phyloP scores from a whole-genome alignment of 2,888 invertebrate species.

The Synergus umbraculus region DNA sequence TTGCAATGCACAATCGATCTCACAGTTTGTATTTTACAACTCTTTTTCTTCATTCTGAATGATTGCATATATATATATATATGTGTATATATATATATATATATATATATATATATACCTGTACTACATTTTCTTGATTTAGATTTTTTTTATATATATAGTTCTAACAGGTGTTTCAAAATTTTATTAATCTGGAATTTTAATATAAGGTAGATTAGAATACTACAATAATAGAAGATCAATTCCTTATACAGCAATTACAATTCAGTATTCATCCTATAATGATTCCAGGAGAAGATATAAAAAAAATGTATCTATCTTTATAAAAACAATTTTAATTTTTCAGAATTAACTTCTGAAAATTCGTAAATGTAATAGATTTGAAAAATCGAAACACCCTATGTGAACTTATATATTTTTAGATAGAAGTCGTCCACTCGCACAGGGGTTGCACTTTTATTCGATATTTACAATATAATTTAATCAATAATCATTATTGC shows the following conservation, averaged over 20 bases:
- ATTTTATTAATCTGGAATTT: background rate
- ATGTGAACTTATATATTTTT: background rate
- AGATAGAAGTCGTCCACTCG: background rate
- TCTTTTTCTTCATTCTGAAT: constrained; percentile 9
- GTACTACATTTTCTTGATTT: constrained; percentile 24
- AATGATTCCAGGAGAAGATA: background rate
- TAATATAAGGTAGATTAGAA: background rate
- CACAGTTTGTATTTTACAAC: constrained; percentile 17
- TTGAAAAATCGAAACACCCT: background rate
- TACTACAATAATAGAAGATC: background rate
- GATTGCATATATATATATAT: constrained; percentile 11
- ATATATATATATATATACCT: background rate
- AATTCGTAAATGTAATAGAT: background rate
- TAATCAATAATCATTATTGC: constrained; percentile 33
- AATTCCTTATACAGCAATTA: background rate
- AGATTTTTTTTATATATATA: background rate
- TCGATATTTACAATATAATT: background rate
- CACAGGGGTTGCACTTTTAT: background rate
- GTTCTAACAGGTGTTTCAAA: constrained; percentile 28
- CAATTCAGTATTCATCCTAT: background rate
- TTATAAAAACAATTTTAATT: background rate
- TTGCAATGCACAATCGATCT: constrained; percentile 13
- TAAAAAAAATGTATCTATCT: too few species aligned
- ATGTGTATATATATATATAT: background rate
- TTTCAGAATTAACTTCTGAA: background rate